phyloP scores from a whole-genome alignment of 2,888 invertebrate species.

The Drosophila differens region DNA sequence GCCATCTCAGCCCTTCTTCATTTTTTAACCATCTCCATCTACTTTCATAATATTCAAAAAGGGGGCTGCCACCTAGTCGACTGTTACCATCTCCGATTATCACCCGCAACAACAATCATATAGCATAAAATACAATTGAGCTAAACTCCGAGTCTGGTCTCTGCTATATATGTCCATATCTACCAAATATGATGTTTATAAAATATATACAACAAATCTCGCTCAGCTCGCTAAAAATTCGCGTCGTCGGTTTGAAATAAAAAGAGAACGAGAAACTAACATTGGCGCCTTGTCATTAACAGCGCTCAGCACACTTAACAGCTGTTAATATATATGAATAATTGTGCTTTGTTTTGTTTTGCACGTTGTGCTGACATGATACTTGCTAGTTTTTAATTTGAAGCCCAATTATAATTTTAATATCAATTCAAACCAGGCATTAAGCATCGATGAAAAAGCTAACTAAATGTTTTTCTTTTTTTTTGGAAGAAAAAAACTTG shows the following conservation, averaged over 20 bases:
- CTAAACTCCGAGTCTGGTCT: background rate
- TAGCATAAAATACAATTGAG: background rate
- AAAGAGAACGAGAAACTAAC: slow-evolving; percentile 24
- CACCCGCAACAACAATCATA: no score
- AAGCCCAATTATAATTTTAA: background rate
- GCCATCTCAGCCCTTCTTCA: background rate
- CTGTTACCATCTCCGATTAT: background rate
- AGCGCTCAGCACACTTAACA: slow-evolving; percentile 12
- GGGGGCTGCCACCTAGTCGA: background rate
- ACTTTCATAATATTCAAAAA: background rate
- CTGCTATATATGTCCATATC: background rate
- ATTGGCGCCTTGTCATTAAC: slow-evolving; percentile 11
- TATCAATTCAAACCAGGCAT: background rate
- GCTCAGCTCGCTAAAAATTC: slow-evolving; percentile 3
- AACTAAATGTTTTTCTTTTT: background rate
- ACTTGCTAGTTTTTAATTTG: background rate
- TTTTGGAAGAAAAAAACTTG: background rate
- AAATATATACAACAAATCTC: slow-evolving; percentile 5
- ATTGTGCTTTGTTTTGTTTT: background rate
- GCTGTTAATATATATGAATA: background rate
- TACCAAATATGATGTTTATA: background rate
- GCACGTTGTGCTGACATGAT: slow-evolving; percentile 24
- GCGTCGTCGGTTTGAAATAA: background rate
- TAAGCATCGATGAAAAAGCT: background rate
- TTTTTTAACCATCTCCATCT: background rate